phyloP scores from a whole-genome alignment of 2,797 vertebrate genomes.

The Scyliorhinus canicula region DNA sequence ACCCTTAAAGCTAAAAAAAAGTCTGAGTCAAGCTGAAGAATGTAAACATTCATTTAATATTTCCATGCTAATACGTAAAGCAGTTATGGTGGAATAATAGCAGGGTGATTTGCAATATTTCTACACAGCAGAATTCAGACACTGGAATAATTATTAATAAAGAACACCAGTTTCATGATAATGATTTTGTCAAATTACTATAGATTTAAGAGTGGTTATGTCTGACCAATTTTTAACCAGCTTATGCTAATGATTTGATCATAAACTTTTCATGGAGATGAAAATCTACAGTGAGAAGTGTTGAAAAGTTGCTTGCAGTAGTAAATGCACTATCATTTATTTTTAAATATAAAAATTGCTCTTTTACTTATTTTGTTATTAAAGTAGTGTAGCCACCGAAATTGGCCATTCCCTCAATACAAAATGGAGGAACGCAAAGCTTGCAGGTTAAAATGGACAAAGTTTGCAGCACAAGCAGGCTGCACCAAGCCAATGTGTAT shows the following conservation, averaged over 20 bases:
- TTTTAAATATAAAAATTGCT: neutral
- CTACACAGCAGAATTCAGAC: neutral
- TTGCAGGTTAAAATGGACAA: too few species aligned
- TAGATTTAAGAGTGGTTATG: neutral
- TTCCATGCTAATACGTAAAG: too few species aligned
- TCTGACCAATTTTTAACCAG: neutral
- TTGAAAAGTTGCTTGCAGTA: neutral
- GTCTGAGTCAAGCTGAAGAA: neutral
- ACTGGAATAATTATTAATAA: slow-evolving; percentile 12
- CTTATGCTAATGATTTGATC: slow-evolving; percentile 11
- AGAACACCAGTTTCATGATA: neutral
- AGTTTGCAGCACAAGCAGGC: too few species aligned
- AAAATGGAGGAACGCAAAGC: too few species aligned
- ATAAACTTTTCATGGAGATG: neutral
- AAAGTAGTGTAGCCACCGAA: too few species aligned
- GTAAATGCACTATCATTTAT: neutral
- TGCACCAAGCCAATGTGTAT: too few species aligned
- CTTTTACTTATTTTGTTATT: neutral
- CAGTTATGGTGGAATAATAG: neutral
- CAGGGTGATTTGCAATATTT: neutral
- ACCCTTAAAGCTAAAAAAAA: neutral
- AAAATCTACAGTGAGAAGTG: neutral
- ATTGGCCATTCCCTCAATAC: too few species aligned
- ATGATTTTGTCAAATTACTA: neutral
- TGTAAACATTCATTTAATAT: neutral